Conservation (phyloP, 2,888 invertebrate genomes). For the Drymonia ruficornis region DNA sequence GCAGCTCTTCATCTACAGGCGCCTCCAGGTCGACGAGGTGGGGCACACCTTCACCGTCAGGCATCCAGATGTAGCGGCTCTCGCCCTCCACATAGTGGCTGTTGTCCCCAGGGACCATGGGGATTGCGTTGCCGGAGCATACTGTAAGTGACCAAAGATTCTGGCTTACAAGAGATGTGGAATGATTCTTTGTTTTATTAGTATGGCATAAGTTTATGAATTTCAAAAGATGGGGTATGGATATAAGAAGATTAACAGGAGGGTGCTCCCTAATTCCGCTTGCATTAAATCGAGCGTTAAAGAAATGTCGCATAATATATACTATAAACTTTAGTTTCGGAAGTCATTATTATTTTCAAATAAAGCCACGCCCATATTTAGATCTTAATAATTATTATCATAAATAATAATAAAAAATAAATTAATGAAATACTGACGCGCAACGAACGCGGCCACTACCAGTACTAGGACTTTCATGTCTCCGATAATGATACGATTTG, state of each 20-base stretch:
- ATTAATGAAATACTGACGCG: slow-evolving; percentile 6
- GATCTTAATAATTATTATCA: neutral
- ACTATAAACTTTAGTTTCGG: too few species aligned
- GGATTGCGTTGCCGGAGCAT: slow-evolving; percentile 46
- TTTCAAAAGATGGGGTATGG: too few species aligned
- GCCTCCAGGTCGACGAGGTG: slow-evolving; percentile 57
- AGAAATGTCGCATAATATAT: too few species aligned
- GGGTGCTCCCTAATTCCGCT: too few species aligned
- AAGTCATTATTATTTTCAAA: too few species aligned
- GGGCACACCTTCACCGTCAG: slow-evolving; percentile 56
- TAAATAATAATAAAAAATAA: neutral
- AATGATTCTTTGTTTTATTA: too few species aligned
- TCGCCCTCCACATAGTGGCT: slow-evolving; percentile 62
- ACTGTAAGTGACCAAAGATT: too few species aligned
- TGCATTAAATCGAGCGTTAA: too few species aligned
- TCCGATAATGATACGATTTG: neutral
- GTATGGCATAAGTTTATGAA: too few species aligned
- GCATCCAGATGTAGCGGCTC: slow-evolving; percentile 65
- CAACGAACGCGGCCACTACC: slow-evolving; percentile 8
- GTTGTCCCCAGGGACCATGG: slow-evolving; percentile 53
- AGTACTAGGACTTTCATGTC: slow-evolving; percentile 9
- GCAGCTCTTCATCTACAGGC: slow-evolving; percentile 34
- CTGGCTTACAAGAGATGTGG: too few species aligned
- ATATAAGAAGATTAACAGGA: too few species aligned
- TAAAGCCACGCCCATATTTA: too few species aligned